Base-by-base conservation (phyloP, 2,888 invertebrate genomes). In the Globia sparganii region DNA sequence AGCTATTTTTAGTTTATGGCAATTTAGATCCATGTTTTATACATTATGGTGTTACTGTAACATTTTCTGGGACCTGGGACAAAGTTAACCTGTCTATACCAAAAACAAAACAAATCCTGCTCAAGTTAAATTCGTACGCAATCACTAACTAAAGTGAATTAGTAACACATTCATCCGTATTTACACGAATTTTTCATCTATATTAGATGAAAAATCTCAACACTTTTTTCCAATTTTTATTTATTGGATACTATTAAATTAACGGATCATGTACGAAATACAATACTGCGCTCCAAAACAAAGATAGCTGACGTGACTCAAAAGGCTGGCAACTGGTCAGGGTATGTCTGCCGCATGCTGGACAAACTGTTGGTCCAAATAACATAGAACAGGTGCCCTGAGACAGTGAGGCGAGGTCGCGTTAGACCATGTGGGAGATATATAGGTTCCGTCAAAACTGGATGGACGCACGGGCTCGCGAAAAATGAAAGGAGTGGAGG, bases 1-100 rank as follows among this genome's bases (percentile, higher is more conserved):
- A 77, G 72, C 80, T 94, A 93, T 92, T 90, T 91, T 91, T 91
- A 92, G 89, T 71, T 71, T 69, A 84, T 71, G 64, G 18, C 72
- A 77, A 67, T 75, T 84, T 81, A 87, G 72, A 73, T 84, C 46
- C 21, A 70, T 76, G 53, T 62, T 61, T 49, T 58, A 62, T 68
- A 61, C 58, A 62, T 69, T 71, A 72, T 62, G 40, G 49, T 53
- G 62, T 76, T 69, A 65, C 11, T 58, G 62, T 53, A 31, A 31
- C 25, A 61, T 61, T 58, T 72, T 81, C 56, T 72, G 72, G 72
- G 8, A 58, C 13, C 28, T 37, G 34, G 49, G n/a, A 72, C 37
- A 34, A 71, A 78, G 34, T 34, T 64, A 25, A 71, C 61, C 18
- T 53, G 11, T 34, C n/a, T 68, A 18, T n/a, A n/a, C 5, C 1